Evolutionary conservation across 2,888 invertebrate genomes (phyloP), one percentile per base, ranked within the genome.

Genomic region (Callyntrura guangdongensis): DNA sequence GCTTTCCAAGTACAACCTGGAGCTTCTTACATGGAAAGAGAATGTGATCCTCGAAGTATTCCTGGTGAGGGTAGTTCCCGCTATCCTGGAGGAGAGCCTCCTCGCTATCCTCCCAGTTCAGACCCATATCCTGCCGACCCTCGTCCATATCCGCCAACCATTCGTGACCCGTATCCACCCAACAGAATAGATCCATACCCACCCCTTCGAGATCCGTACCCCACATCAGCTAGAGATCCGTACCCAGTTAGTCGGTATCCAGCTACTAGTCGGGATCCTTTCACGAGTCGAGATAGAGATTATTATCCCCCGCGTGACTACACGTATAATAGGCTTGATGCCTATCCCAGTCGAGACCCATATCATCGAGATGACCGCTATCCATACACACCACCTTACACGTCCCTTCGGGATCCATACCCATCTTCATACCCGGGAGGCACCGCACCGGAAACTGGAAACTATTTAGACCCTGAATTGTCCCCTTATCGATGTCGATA

Each of bases 21-120:
- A 56, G 94, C 95, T 11, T 92, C 94, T 20, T 95, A 94, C 91
- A 94, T 94, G 49, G 95, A 95, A 92, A 91, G 94, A 64, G 94
- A 94, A 61, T 95, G 95, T 91, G 93, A 93, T 83, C 93, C 93
- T 17, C 49, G 92, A 72, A 92, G 90, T 8, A 93, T 94, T 79
- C 74, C 92, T 49, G 92, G 92, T 25, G 91, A 91, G 20, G 91
- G 88, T 6, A 8, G 82, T 45, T 81, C 88, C 36, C 90, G 25
- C 17, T 92, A 92, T 69, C 91, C 92, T 2, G 90, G 91, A 11
- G 89, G 91, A 20, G 90, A 82, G 36, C 91, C 91, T 74, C 84
- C 81, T 49, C 61, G 79, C 14, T 86, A 86, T 72, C 81, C 91
- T 45, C 79, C 83, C 61, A 36, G 91, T 81, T 72, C 83, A 82